Base-by-base conservation (phyloP, 2,113 vertebrate species). In the Cisticola juncidis region DNA sequence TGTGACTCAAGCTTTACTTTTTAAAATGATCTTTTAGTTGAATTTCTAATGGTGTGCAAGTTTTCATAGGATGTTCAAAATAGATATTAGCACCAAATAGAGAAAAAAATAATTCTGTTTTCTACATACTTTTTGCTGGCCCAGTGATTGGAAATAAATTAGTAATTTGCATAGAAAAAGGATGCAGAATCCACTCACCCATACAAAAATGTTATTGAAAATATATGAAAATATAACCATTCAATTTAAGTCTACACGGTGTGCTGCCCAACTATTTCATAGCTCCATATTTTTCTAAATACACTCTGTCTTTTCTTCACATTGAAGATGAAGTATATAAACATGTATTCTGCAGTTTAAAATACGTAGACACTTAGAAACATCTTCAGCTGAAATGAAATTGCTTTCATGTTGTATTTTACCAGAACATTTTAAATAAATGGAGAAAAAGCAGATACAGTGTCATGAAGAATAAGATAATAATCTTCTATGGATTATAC, bases 91-190 rank as follows among this genome's bases (percentile, higher is more conserved):
- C 25, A 76, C 2, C 60, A 90, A 94, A 91, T 42, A 26, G 78
- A 88, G 61, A 44, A 92, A 90, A 90, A 91, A 91, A 93, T 74
- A 77, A 86, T 64, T 92, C 33, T 3, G 2, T 79, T 92, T 91
- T 40, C 35, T 69, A 54, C 48, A 72, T 5, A 73, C 14, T 81
- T 81, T 90, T 40, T 70, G 42, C 44, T 90, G 53, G 11, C 8
- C 15, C 20, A 61, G 23, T 91, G 79, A 90, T 84, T 90, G 90
- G 83, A 93, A 95, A 92, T 90, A 90, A 95, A 94, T 92, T 7
- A 86, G 64, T 66, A 84, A 94, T 95, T 93, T 96, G 72, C 88
- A 95, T 84, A 92, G 61, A 80, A 68, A 94, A 97, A 90, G 53
- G 48, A 93, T 95, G 69, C 26, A 81, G 62, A 88, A 95, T 58